Percentiles rank a stretch among this genome's conserved stretches.
phyloP scores from a whole-genome alignment of 2,888 invertebrate genomes.

The Achlya flavicornis region DNA sequence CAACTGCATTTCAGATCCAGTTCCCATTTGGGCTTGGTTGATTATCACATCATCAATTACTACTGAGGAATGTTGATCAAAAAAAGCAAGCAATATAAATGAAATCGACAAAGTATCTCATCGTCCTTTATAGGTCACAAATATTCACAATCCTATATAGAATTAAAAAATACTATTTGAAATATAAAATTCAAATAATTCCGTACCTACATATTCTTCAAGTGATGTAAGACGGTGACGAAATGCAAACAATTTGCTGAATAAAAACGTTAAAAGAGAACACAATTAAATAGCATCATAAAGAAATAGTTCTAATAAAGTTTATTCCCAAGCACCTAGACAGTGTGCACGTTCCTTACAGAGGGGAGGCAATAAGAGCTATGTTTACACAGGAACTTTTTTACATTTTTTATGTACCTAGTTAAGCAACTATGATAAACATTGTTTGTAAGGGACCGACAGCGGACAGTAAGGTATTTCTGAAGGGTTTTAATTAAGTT shows the following conservation, averaged over 20 bases:
- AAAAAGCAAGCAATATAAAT: too few relatives aligned
- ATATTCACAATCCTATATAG: too few relatives aligned
- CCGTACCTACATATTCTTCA: too few relatives aligned
- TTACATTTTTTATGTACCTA: constrained; percentile 32
- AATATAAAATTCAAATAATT: too few relatives aligned
- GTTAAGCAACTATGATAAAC: constrained; percentile 36
- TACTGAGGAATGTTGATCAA: too few relatives aligned
- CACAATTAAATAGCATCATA: constrained; percentile 14
- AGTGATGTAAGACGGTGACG: too few relatives aligned
- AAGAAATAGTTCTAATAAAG: constrained; percentile 10
- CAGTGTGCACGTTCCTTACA: constrained; percentile 15
- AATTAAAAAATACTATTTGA: too few relatives aligned
- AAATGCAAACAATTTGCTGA: background rate
- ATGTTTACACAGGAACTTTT: constrained; percentile 32
- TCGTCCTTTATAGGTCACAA: too few relatives aligned
- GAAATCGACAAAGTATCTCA: too few relatives aligned
- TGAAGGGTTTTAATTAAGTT: constrained; percentile 49
- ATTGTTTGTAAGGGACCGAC: constrained; percentile 32
- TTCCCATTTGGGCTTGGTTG: too few relatives aligned
- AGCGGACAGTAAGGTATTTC: constrained; percentile 34
- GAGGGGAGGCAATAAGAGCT: constrained; percentile 26
- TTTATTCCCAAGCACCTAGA: constrained; percentile 7
- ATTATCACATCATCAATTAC: too few relatives aligned
- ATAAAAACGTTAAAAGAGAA: background rate
- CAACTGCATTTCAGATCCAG: too few relatives aligned